Conservation (phyloP, 2,888 invertebrate genomes). For the Hypomecis atomaria region DNA sequence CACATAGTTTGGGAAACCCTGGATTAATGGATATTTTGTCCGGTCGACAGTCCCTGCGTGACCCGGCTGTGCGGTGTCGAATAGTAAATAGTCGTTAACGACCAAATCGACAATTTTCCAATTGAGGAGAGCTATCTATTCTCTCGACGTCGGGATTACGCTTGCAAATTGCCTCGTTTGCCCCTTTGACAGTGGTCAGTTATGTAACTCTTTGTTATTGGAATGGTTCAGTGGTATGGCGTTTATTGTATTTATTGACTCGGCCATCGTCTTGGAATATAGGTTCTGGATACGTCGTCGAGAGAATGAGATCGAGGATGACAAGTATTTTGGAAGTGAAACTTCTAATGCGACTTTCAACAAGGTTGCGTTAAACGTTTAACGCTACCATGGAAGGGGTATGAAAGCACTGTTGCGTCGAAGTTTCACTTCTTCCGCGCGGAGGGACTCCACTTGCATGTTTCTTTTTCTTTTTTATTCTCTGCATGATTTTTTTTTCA, state of each 20-base stretch:
- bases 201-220: slow-evolving; percentile 18
- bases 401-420: too few species aligned
- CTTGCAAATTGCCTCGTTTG: slow-evolving; percentile 64
- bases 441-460: too few species aligned
- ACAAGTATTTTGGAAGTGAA: too few species aligned
- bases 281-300: too few species aligned
- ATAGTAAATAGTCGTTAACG: slow-evolving; percentile 61
- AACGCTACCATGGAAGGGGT: too few species aligned
- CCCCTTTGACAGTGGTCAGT: slow-evolving; percentile 33
- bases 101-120: slow-evolving; percentile 65
- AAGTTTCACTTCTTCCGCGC: too few species aligned
- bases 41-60: slow-evolving; percentile 44
- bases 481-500: too few species aligned
- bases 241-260: not conserved
- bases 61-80: slow-evolving; percentile 53
- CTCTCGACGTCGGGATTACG: slow-evolving; percentile 64
- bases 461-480: too few species aligned
- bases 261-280: too few species aligned
- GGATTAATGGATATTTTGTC: not conserved
- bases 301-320: too few species aligned
- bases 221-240: not conserved
- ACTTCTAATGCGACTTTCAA: too few species aligned
- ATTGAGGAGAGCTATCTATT: slow-evolving; percentile 70
- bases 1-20: not conserved
- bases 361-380: too few species aligned